Base-by-base conservation (phyloP, 2,797 vertebrate genomes). In the Scolopax bukidnonensis region DNA sequence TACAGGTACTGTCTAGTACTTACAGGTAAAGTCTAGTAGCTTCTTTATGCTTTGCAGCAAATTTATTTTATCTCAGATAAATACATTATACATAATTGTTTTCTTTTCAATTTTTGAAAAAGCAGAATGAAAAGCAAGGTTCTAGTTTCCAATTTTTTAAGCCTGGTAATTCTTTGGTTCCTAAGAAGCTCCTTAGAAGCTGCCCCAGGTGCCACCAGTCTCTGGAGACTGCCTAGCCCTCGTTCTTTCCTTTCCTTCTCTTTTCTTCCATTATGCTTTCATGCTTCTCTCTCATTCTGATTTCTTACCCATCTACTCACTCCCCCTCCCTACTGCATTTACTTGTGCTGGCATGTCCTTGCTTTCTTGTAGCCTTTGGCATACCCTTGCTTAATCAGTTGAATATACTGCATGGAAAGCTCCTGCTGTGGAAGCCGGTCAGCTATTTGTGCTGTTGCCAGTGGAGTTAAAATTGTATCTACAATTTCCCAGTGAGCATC, bases 61-160 rank as follows among this genome's bases (percentile, higher is more conserved):
- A 76, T 63, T 14, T 82, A 82, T 90, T 93, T 92, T 87, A 79
- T 74, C 70, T 68, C 60, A 51, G 51, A 84, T 45, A 87, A 90
- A 87, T 68, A 67, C 7, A 63, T 87, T 41, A 69, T 28, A 16
- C 54, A 28, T 47, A 65, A 68, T 18, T 63, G 27, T 33, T 93
- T 51, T 84, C 40, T 60, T 60, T 89, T 84, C 9, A 36, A 47
- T 40, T 60, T 90, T 69, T 84, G 25, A 64, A 84, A 76, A 93
- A 76, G 15, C 8, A 73, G 41, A 87, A 88, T 32, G n/a, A 76
- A 79, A 90, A 78, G 4, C 36, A 71, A 61, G 30, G 12, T 80
- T 81, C 45, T 48, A 45, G 7, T 48, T 87, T 86, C 54, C 54
- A 65, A 0, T 53, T 36, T 63, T 68, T 84, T 57, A 81, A 76